Evolutionary conservation across 1,140 invertebrate species (phyloP), one percentile per base, ranked within the genome.

Genomic region (Andrena cerasifolii): DNA sequence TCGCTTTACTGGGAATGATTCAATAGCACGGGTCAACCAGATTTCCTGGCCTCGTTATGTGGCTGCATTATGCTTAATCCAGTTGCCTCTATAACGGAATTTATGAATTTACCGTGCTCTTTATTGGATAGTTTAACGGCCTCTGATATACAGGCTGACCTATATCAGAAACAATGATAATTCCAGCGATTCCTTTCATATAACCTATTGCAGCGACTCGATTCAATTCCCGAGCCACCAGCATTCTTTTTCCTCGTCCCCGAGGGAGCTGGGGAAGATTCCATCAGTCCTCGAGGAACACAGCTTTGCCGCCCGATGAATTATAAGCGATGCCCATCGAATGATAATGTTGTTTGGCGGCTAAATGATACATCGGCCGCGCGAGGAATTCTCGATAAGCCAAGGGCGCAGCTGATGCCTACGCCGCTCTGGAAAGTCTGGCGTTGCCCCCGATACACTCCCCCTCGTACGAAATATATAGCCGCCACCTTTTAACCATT

Each of bases 381-480:
- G 36, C 58, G 36, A 54, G 71, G 63, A 76, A 80, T 80, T 76
- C 74, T 72, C 66, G 82, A 84, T 84, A 84, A 80, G 59, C 71
- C 77, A 51, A 82, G 82, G 72, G 28, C 77, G 47, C 83, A 80
- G 61, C 78, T 84, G 83, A 72, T 73, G 72, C 66, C 54, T 65
- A 51, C 31, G 68, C 62, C 77, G 71, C 80, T 78, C 73, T 40
- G 74, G 62, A 54, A 65, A 54, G 65, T 62, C 80, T 76, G 54
- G 65, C 67, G 53, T 79, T 75, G 47, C 16, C 82, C 66, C 33
- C 81, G 81, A 84, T 84, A 83, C 14, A 6, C 70, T 54, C 63
- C 45, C 28, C 76, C 36, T 79, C 65, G 33, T 18, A 4, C 58
- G 26, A 84, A 79, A 84, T 73, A 81, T 84, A 80, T 49, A 73